Base-by-base conservation (phyloP, 2,797 vertebrate genomes). In the Otolemur crassicaudatus region DNA sequence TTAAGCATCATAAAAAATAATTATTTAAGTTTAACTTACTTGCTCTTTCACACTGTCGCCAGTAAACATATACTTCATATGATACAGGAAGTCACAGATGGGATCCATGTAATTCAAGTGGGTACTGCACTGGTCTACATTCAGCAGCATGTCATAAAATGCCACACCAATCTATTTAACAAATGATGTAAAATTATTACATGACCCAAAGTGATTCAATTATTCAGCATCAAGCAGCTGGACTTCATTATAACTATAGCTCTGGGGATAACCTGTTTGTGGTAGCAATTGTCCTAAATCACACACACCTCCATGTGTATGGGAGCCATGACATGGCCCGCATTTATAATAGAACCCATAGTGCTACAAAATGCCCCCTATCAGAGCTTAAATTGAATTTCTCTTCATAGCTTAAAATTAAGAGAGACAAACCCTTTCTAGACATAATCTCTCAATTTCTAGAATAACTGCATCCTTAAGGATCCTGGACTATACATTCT, bases 41-140 rank as follows among this genome's bases (percentile, higher is more conserved):
- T 99, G 99, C 75, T 99, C 99, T 97, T 99, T 99, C 96, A 99
- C 99, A 1, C 99, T 99, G 99, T 99, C 99, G 49, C 99, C 99
- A 12, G 99, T 99, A 98, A 99, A 99, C 99, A 99, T 99, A 75
- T 99, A 99, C 91, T 99, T 99, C 98, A 99, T 99, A 96, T 99
- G 99, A 97, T 99, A 99, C 5, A 99, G 98, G 98, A 99, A 99
- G 98, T 99, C 99, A 98, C 99, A 99, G 98, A 99, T 99, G 14
- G 99, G 99, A 98, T 99, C 99, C 99, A 99, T 99, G 98, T 99
- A 99, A 97, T 98, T 99, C 96, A 99, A 98, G 76, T 99, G 99
- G 4, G 99, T 97, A 90, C 99, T 99, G 97, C 99, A 99, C 65
- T 99, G 99, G 98, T 99, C 99, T 46, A 99, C 99, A 0, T 99